Evolutionary conservation across 37 sponge, comb jelly and placozoan genomes (phyloP).

Genomic region (Hexactinellida sp.): DNA sequence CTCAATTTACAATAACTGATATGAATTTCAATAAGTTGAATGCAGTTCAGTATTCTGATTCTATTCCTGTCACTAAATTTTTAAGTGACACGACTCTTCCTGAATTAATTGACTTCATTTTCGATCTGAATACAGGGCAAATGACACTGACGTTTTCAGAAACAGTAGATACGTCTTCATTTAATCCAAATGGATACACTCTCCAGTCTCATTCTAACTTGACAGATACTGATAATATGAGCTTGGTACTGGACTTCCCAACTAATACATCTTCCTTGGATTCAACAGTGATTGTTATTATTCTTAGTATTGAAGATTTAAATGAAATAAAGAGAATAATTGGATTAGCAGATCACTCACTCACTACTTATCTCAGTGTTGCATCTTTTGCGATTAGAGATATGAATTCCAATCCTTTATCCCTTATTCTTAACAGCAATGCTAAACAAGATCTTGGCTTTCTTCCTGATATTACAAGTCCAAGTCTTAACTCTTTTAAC

Average conservation of each 20-base stretch:
- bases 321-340: slow-evolving; percentile 55
- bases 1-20: slow-evolving; percentile 44
- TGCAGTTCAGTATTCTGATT: slow-evolving; percentile 16
- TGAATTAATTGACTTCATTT: slow-evolving; percentile 29
- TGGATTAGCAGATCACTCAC: slow-evolving; percentile 40
- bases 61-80: slow-evolving; percentile 1
- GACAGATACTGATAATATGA: slow-evolving; percentile 23
- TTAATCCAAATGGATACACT: slow-evolving; percentile 31
- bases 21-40: slow-evolving; percentile 41
- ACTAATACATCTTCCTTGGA: slow-evolving; percentile 22
- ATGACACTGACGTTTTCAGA: slow-evolving; percentile 67
- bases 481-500: slow-evolving; percentile 31
- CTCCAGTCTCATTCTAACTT: slow-evolving; percentile 21
- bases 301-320: slow-evolving; percentile 39
- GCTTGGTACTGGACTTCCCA: slow-evolving; percentile 21
- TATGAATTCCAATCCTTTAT: slow-evolving; percentile 35
- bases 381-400: slow-evolving; percentile 30
- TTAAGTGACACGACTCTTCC: slow-evolving; percentile 49
- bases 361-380: slow-evolving; percentile 33
- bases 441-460: slow-evolving; percentile 30
- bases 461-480: slow-evolving; percentile 48
- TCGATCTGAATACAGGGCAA: slow-evolving; percentile 42
- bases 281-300: slow-evolving; percentile 24
- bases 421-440: slow-evolving; percentile 42
- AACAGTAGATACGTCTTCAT: slow-evolving; percentile 46